Conservation (phyloP, 53 echinoderm and acorn worm species). For the Actinopyga echinites region DNA sequence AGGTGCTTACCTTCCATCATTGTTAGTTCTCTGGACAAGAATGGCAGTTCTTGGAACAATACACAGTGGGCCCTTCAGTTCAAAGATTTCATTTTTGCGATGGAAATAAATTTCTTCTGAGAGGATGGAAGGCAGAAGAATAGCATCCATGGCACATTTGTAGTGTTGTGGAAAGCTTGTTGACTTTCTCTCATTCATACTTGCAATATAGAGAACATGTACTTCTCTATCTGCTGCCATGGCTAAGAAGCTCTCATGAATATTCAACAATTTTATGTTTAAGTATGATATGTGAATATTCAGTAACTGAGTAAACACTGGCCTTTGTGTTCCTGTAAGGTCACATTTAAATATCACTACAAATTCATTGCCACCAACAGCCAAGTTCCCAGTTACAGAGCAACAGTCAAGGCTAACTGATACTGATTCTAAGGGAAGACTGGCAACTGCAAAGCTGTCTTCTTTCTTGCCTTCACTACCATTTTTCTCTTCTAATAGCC, state of each 20-base stretch:
- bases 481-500: not conserved
- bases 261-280: constrained; percentile 7
- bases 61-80: constrained; percentile 9
- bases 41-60: constrained; percentile 29
- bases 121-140: constrained; percentile 1
- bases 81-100: constrained; percentile 19
- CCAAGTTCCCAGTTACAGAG: not conserved
- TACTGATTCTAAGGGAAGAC: not conserved
- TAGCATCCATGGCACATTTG: not conserved
- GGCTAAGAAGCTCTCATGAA: constrained; percentile 14
- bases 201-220: constrained; percentile 10
- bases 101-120: constrained; percentile 32
- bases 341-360: constrained; percentile 14
- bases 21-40: not conserved
- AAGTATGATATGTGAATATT: constrained; percentile 36
- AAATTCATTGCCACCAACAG: constrained; percentile 13
- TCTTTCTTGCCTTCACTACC: not conserved
- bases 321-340: not conserved
- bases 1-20: no score
- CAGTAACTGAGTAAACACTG: not conserved
- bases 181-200: not conserved
- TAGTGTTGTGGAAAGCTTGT: constrained; percentile 1
- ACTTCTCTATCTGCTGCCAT: not conserved
- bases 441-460: not conserved
- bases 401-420: constrained; percentile 6